Conservation (phyloP, 2,888 invertebrate species). For the Drosophila kambysellisi region DNA sequence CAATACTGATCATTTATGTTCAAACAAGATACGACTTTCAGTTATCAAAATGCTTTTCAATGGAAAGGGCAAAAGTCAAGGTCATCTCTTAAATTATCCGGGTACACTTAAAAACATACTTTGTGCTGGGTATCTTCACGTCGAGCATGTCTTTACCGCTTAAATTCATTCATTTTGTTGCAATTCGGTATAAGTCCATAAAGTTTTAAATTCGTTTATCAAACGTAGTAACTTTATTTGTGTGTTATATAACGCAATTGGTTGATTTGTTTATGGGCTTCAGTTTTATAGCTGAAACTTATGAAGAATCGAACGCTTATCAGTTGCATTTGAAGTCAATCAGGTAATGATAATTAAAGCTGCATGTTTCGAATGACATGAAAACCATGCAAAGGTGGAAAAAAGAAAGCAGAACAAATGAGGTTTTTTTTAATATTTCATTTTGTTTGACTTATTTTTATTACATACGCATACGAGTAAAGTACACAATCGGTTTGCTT, state of each 20-base stretch:
- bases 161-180: neutral
- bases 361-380: slow-evolving; percentile 52
- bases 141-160: neutral
- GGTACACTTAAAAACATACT: neutral
- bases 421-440: neutral
- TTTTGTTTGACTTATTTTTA: slow-evolving; percentile 10
- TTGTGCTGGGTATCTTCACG: neutral
- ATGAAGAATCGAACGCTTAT: slow-evolving; percentile 21
- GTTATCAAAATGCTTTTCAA: neutral
- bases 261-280: neutral
- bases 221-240: neutral
- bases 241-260: slow-evolving; percentile 1
- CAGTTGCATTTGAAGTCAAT: slow-evolving; percentile 26
- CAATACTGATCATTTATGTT: neutral
- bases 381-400: slow-evolving; percentile 3
- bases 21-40: neutral
- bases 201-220: neutral
- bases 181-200: neutral
- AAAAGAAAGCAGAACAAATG: neutral
- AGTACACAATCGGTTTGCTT: slow-evolving; percentile 42
- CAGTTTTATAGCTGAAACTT: neutral
- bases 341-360: slow-evolving; percentile 27
- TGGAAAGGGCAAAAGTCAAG: neutral
- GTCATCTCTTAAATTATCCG: neutral
- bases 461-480: slow-evolving; percentile 41